These are phyloP conservation scores for Hemibagrus guttatus DNA, from an alignment of 2,797 vertebrate genomes.

Conservation along the genomic window DNA sequence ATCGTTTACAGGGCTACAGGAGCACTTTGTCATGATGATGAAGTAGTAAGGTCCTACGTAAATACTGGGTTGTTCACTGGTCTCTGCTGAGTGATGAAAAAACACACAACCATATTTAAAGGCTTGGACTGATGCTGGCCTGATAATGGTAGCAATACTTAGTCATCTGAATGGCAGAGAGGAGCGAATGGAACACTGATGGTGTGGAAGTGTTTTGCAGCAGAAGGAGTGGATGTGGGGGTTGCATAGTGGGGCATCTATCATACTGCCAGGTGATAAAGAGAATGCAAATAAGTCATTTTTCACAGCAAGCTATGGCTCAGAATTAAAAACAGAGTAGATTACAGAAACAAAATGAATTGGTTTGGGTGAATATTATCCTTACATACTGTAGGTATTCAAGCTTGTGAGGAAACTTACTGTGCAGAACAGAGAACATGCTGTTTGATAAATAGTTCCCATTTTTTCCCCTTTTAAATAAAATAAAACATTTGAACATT, in stretches of 20 bases:
- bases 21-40: conserved; percentile 54
- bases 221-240: conserved; percentile 39
- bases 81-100: conserved; percentile 51
- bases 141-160: conserved; percentile 51
- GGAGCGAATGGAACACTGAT: conserved; percentile 38
- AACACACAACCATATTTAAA: conserved; percentile 48
- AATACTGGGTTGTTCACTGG: conserved; percentile 50
- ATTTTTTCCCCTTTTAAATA: not conserved
- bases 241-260: conserved; percentile 21
- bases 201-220: conserved; percentile 34
- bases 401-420: not conserved
- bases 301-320: conserved; percentile 40
- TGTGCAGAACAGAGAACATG: not conserved
- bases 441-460: not conserved
- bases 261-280: conserved; percentile 52
- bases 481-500: not conserved
- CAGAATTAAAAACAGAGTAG: conserved; percentile 41
- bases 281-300: conserved; percentile 38
- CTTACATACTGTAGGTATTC: conserved; percentile 26
- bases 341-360: conserved; percentile 45
- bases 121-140: conserved; percentile 36
- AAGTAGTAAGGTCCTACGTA: conserved; percentile 52
- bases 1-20: conserved; percentile 55
- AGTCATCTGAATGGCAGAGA: conserved; percentile 43
- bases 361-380: conserved; percentile 10